Evolutionary conservation across 2,113 vertebrate species (phyloP).

Genomic region (Xyliphius kryptos): DNA sequence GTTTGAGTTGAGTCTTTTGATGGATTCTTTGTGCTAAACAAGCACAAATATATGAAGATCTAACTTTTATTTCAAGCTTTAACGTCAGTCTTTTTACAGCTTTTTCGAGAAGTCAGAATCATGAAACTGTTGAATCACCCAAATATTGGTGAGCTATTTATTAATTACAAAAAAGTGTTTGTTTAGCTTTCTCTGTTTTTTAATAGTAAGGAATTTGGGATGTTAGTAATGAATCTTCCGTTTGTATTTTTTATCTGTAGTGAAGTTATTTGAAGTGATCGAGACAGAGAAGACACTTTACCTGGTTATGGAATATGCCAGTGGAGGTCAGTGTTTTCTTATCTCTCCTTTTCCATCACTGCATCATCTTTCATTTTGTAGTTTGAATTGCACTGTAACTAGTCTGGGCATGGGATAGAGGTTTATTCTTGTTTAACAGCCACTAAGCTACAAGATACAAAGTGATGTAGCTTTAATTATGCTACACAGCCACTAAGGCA

Average conservation of each 20-base stretch:
- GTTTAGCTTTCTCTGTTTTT: constrained; percentile 11
- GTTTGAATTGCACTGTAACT: no score
- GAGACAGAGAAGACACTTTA: constrained; percentile 76
- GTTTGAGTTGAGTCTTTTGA: not conserved
- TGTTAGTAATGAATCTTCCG: not conserved
- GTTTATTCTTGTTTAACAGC: no score
- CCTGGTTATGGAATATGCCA: constrained; percentile 78
- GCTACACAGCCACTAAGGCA: no score
- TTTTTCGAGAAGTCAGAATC: constrained; percentile 54
- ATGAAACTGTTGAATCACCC: constrained; percentile 54
- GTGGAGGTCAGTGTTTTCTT: constrained; percentile 61
- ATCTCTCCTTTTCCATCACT: constrained; percentile 11
- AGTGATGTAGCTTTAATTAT: no score
- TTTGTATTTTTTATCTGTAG: constrained; percentile 18
- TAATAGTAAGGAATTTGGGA: not conserved
- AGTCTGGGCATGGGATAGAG: no score
- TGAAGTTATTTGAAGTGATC: constrained; percentile 75
- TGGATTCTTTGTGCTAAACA: not conserved
- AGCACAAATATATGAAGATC: not conserved
- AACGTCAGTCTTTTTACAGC: constrained; percentile 28
- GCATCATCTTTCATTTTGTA: no score
- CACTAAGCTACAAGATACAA: no score
- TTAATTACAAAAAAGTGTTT: not conserved
- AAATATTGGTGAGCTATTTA: constrained; percentile 50
- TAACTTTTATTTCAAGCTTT: constrained; percentile 18